Percentiles rank a stretch among this genome's conserved stretches.
Evolutionary conservation across 2,797 vertebrate species (phyloP).

Genomic region (Chaetodon trifasciatus): DNA sequence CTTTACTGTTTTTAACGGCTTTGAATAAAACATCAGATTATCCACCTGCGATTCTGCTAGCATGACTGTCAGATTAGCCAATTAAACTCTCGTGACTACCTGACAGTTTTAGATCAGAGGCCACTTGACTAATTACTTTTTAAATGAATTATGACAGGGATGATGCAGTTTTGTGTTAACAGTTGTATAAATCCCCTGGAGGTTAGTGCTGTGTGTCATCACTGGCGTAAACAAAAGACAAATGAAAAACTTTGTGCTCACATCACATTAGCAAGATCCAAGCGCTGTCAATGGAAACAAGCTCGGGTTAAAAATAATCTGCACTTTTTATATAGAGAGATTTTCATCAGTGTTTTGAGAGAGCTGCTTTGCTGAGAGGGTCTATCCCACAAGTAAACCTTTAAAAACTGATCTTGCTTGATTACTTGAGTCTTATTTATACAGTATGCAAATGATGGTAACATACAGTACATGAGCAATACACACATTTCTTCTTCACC

Average conservation of each 20-base stretch:
- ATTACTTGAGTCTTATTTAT: background rate
- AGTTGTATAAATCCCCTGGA: constrained; percentile 38
- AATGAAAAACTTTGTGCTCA: constrained; percentile 49
- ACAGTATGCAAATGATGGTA: background rate
- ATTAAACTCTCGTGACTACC: constrained; percentile 26
- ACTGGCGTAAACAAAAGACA: constrained; percentile 50
- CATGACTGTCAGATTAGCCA: constrained; percentile 35
- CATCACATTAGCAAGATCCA: constrained; percentile 54
- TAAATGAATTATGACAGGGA: constrained; percentile 57
- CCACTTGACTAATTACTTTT: constrained; percentile 64
- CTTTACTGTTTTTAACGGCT: background rate
- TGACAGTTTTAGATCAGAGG: constrained; percentile 60
- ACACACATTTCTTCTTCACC: background rate
- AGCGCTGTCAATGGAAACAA: constrained; percentile 21
- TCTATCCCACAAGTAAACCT: background rate
- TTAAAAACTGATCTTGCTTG: background rate
- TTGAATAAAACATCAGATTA: constrained; percentile 41
- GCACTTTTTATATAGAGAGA: background rate
- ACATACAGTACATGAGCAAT: background rate
- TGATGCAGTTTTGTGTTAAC: constrained; percentile 51
- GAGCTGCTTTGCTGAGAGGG: too few relatives aligned
- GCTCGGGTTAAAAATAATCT: constrained; percentile 28
- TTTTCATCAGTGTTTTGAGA: constrained; percentile 8
- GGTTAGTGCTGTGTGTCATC: constrained; percentile 47
- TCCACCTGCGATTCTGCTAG: constrained; percentile 16